Percentiles rank a stretch among this genome's conserved stretches.
Evolutionary conservation across 2,888 invertebrate species (phyloP).

Genomic region (Tuta absoluta): DNA sequence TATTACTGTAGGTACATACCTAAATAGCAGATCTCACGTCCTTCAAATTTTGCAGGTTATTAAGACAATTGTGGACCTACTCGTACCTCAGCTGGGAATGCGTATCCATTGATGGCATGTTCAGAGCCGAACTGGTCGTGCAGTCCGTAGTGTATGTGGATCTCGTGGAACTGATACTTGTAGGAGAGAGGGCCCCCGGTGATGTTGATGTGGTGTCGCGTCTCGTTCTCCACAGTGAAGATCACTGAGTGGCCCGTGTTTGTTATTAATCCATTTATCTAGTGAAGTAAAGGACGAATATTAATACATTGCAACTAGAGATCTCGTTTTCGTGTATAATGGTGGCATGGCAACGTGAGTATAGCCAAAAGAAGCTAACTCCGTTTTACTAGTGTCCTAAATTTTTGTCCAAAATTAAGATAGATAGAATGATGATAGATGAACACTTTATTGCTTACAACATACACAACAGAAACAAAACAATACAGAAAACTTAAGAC

Average conservation of each 20-base stretch:
- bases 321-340: too few species aligned
- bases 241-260: conserved; percentile 98
- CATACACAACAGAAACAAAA: too few species aligned
- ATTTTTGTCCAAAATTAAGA: too few species aligned
- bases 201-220: conserved; percentile 93
- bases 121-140: conserved; percentile 97
- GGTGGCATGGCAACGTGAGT: neutral
- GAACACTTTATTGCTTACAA: too few species aligned
- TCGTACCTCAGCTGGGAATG: conserved; percentile 99
- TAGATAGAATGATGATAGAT: too few species aligned
- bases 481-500: too few species aligned
- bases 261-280: conserved; percentile 94
- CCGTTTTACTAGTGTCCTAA: too few species aligned
- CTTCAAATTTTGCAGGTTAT: too few species aligned
- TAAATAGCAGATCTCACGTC: too few species aligned
- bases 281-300: conserved; percentile 36
- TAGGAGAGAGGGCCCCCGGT: conserved; percentile 98
- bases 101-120: conserved; percentile 96
- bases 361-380: too few species aligned
- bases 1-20: too few species aligned
- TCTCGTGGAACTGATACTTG: conserved; percentile 96
- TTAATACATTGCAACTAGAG: neutral
- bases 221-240: conserved; percentile 93
- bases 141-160: conserved; percentile 96
- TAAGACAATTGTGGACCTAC: too few species aligned